phyloP scores from a whole-genome alignment of 2,113 vertebrate genomes.

The Ailuropoda melanoleuca region DNA sequence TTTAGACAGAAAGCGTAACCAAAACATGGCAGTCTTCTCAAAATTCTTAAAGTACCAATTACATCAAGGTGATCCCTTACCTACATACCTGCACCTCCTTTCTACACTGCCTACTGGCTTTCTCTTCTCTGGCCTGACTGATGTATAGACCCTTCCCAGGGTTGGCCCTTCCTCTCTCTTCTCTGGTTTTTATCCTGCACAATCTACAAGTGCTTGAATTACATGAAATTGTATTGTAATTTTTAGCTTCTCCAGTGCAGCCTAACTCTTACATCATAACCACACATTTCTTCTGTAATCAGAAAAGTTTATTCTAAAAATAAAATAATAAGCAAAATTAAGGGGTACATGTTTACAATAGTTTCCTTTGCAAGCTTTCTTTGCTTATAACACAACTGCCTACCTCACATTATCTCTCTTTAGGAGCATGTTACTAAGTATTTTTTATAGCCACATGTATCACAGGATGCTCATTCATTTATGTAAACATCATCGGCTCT shows the following conservation, averaged over 20 bases:
- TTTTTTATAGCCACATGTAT: not conserved
- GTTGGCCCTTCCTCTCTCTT: not conserved
- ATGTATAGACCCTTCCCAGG: not conserved
- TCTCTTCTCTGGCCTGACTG: not conserved
- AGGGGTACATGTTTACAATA: not conserved
- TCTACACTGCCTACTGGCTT: not conserved
- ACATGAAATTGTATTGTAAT: not conserved
- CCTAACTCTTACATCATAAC: not conserved
- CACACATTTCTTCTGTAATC: not conserved
- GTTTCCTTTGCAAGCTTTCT: not conserved
- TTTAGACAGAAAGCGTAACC: not conserved
- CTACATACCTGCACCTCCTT: not conserved
- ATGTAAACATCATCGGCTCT: not conserved
- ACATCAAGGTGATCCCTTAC: not conserved
- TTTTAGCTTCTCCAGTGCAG: not conserved
- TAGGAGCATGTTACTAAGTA: not conserved
- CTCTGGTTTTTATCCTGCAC: not conserved
- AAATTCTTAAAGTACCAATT: not conserved
- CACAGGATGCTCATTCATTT: not conserved
- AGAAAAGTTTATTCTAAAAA: not conserved
- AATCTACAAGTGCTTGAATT: not conserved
- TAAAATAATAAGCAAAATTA: constrained; percentile 18
- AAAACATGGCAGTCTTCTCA: not conserved
- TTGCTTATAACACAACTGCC: not conserved
- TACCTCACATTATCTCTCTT: not conserved